phyloP scores from a whole-genome alignment of 2,888 invertebrate genomes.

The Meteorus cinctellus region DNA sequence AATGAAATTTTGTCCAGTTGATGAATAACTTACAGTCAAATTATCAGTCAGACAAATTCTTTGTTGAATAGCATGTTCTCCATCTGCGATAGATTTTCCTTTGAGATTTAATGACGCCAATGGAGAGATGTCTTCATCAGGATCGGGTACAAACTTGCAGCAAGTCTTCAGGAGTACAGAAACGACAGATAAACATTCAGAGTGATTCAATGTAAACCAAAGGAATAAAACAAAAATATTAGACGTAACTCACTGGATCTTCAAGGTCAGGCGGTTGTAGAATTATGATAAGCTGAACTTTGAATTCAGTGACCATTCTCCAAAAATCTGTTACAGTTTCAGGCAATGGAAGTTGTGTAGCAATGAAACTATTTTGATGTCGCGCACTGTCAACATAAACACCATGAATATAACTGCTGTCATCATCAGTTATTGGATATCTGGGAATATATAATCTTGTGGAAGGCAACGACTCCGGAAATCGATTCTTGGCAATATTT shows the following conservation, averaged over 20 bases:
- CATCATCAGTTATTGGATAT: constrained; percentile 66
- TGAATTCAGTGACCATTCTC: constrained; percentile 72
- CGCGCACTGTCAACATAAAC: constrained; percentile 70
- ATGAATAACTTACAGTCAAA: constrained; percentile 51
- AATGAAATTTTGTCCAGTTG: too few species aligned
- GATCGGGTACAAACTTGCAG: constrained; percentile 59
- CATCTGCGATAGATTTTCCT: constrained; percentile 47
- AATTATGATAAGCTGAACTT: constrained; percentile 70
- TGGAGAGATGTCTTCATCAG: constrained; percentile 56
- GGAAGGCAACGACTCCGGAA: constrained; percentile 69
- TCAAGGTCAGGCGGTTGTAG: constrained; percentile 69
- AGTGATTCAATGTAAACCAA: background rate
- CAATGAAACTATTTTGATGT: constrained; percentile 71
- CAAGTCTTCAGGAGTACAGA: constrained; percentile 56
- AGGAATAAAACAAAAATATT: background rate
- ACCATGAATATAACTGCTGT: constrained; percentile 74
- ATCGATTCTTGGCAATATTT: constrained; percentile 70
- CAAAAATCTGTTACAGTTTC: constrained; percentile 74
- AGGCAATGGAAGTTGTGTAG: constrained; percentile 73
- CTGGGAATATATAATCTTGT: constrained; percentile 67
- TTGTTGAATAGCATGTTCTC: constrained; percentile 51
- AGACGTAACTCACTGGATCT: constrained; percentile 63
- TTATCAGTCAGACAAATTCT: constrained; percentile 56
- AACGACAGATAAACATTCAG: background rate
- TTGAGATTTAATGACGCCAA: constrained; percentile 58